phyloP scores from a whole-genome alignment of 2,888 invertebrate genomes.

The Cantharis flavilabris region DNA sequence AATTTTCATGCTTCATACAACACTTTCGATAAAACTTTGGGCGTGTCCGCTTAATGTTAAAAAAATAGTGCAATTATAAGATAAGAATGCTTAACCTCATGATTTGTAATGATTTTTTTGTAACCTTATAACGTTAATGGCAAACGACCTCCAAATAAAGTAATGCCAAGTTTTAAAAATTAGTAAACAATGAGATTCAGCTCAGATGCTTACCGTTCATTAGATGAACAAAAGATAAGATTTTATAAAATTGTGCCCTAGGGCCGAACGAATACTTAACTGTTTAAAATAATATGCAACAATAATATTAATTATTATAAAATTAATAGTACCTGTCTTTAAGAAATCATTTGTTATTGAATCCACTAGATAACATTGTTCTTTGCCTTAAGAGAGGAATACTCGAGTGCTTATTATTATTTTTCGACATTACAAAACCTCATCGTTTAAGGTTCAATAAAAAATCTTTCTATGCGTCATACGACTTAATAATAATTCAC shows the following conservation, averaged over 20 bases:
- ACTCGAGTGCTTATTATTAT: neutral
- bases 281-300: neutral
- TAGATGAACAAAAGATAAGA: neutral
- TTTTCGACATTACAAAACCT: neutral
- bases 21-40: neutral
- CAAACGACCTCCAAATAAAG: neutral
- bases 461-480: neutral
- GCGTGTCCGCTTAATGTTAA: neutral
- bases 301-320: slow-evolving; percentile 1
- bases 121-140: neutral
- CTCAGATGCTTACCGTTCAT: neutral
- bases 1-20: neutral
- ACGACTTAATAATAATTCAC: neutral
- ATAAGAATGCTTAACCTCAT: neutral
- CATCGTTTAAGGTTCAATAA: neutral
- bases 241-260: neutral
- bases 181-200: neutral
- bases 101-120: neutral
- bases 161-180: neutral
- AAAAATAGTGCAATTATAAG: neutral
- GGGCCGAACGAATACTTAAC: neutral
- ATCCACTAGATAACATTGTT: neutral
- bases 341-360: neutral
- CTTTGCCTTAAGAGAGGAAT: neutral
- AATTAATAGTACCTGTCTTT: slow-evolving; percentile 1